A percentile compares a stretch with the other conserved stretches of the same genome.
These are phyloP conservation scores for Apis cerana DNA, from an alignment of 1,140 invertebrate species.

Conservation along the genomic window DNA sequence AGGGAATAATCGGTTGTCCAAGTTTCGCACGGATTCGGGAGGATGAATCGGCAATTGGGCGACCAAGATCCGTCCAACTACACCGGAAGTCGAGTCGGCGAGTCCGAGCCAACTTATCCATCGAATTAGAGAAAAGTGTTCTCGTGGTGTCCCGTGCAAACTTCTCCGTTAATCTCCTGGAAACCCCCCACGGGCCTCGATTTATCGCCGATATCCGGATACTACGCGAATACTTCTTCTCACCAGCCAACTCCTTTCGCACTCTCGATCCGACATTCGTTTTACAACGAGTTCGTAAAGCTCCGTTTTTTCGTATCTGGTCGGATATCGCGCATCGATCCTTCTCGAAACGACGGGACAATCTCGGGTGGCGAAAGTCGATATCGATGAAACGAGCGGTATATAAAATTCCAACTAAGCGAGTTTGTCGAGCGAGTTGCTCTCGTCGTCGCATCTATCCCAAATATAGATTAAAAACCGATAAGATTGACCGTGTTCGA, in stretches of 20 bases:
- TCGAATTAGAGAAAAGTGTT: conserved; percentile 76
- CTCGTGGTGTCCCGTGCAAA: conserved; percentile 61
- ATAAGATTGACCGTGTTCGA: not conserved
- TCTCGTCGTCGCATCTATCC: too few species aligned
- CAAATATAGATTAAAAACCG: too few species aligned
- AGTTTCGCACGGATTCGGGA: conserved; percentile 41
- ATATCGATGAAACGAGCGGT: too few species aligned
- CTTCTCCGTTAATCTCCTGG: conserved; percentile 73
- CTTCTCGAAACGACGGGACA: too few species aligned
- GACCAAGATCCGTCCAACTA: conserved; percentile 63
- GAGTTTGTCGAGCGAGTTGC: too few species aligned
- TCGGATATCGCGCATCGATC: too few species aligned
- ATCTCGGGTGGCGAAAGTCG: not conserved
- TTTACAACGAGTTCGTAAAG: conserved; percentile 41
- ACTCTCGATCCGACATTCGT: conserved; percentile 35
- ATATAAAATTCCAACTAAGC: too few species aligned
- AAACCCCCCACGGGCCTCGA: conserved; percentile 64
- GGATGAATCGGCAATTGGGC: conserved; percentile 57
- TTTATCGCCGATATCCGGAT: conserved; percentile 66
- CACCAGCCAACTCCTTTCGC: not conserved
- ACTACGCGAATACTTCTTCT: conserved; percentile 54
- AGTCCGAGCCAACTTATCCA: conserved; percentile 68
- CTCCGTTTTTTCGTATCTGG: conserved; percentile 3
- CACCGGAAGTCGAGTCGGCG: conserved; percentile 55
- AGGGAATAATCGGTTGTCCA: conserved; percentile 55